Conservation (phyloP, 2,113 vertebrate genomes). For the Hemicordylus capensis region DNA sequence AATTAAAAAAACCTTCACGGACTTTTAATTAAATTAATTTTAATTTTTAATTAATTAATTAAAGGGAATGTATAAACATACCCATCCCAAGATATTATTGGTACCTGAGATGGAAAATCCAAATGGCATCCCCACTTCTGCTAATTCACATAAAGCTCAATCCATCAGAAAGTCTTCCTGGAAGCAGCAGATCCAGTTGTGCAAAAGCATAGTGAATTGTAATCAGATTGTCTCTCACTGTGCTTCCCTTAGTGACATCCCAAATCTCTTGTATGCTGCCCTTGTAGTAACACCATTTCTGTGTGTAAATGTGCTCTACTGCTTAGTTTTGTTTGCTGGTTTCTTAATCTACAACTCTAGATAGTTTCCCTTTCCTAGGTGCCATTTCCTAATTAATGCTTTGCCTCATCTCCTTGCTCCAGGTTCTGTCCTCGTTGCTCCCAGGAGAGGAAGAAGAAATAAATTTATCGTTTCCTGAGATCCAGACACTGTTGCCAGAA, state of each 20-base stretch:
- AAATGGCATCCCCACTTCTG: neutral
- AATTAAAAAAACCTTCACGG: neutral
- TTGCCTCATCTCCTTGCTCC: slow-evolving; percentile 23
- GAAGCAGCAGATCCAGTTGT: neutral
- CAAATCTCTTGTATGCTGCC: neutral
- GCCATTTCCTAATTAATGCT: neutral
- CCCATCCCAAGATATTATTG: neutral
- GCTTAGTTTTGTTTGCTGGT: neutral
- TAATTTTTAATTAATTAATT: too few relatives aligned
- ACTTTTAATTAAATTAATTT: neutral
- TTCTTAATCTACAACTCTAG: neutral
- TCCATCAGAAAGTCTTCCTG: neutral
- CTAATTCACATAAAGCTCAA: neutral
- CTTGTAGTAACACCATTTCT: too few relatives aligned
- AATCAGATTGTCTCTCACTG: neutral
- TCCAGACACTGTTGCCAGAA: slow-evolving; percentile 53
- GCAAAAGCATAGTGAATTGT: too few relatives aligned
- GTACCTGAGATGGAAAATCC: neutral
- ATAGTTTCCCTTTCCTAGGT: neutral
- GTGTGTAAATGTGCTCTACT: neutral
- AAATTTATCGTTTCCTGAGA: slow-evolving; percentile 45
- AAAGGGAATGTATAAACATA: neutral
- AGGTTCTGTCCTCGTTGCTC: slow-evolving; percentile 87
- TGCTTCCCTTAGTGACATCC: neutral
- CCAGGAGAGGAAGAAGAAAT: slow-evolving; percentile 87